Evolutionary conservation across 2,113 vertebrate species (phyloP).

Genomic region (Acrocephalus kingi): DNA sequence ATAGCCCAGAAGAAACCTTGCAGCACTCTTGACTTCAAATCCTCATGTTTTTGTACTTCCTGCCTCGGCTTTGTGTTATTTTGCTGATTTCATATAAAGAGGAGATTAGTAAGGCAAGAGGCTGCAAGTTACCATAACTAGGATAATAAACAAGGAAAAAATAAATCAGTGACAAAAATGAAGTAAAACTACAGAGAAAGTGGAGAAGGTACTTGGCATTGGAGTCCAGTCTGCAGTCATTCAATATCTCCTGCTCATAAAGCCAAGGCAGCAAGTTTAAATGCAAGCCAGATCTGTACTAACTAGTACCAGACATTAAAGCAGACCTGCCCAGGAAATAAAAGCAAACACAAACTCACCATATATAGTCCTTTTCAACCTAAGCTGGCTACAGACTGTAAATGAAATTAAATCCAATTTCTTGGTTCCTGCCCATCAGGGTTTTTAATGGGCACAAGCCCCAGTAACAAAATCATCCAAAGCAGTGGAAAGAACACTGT

Average conservation of each 20-base stretch:
- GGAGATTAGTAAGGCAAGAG: too few relatives aligned
- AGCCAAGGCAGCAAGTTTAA: not conserved
- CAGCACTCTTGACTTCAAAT: too few relatives aligned
- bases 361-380: not conserved
- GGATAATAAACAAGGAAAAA: not conserved
- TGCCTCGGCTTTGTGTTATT: too few relatives aligned
- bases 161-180: not conserved
- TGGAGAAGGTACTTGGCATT: not conserved
- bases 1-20: not conserved
- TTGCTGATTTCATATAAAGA: too few relatives aligned
- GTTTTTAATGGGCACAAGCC: not conserved
- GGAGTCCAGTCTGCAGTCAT: not conserved
- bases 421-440: not conserved
- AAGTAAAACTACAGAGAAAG: not conserved
- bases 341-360: not conserved
- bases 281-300: not conserved
- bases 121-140: not conserved
- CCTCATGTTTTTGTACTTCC: too few relatives aligned
- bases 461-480: not conserved
- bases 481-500: not conserved
- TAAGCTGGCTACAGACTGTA: not conserved
- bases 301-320: not conserved
- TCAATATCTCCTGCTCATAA: not conserved
- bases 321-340: not conserved
- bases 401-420: accelerated